Evolutionary conservation across 2,797 vertebrate species (phyloP).

Genomic region (Sebastes trivittatus): DNA sequence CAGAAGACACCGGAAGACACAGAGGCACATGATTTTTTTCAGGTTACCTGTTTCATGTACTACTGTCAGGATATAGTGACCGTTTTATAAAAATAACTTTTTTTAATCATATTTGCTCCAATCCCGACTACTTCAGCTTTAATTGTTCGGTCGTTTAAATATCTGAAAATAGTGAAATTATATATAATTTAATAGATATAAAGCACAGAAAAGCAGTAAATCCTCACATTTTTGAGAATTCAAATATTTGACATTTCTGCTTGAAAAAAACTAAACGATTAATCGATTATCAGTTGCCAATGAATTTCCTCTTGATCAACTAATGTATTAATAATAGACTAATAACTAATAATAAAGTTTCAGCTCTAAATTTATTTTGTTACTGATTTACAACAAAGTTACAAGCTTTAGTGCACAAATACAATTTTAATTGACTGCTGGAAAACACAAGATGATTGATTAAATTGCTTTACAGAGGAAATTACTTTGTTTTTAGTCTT

Average conservation of each 20-base stretch:
- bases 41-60: too few species aligned
- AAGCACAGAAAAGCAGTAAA: not conserved
- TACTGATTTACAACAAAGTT: not conserved
- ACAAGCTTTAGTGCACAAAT: too few species aligned
- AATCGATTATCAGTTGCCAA: too few species aligned
- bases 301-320: not conserved
- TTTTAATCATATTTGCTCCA: too few species aligned
- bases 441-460: too few species aligned
- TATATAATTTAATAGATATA: not conserved
- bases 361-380: not conserved
- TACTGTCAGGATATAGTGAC: too few species aligned
- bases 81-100: too few species aligned
- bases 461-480: rapidly evolving
- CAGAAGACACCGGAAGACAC: too few species aligned
- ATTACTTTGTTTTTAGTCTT: too few species aligned
- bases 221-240: not conserved
- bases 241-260: not conserved
- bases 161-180: not conserved
- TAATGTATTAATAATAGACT: not conserved
- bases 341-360: not conserved
- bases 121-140: too few species aligned
- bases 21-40: too few species aligned
- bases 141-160: not conserved
- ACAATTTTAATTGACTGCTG: too few species aligned
- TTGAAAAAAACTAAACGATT: not conserved